A percentile compares a stretch with the other conserved stretches of the same genome.
Conservation (phyloP, 2,888 invertebrate species). For the Odontomyia ornata region DNA sequence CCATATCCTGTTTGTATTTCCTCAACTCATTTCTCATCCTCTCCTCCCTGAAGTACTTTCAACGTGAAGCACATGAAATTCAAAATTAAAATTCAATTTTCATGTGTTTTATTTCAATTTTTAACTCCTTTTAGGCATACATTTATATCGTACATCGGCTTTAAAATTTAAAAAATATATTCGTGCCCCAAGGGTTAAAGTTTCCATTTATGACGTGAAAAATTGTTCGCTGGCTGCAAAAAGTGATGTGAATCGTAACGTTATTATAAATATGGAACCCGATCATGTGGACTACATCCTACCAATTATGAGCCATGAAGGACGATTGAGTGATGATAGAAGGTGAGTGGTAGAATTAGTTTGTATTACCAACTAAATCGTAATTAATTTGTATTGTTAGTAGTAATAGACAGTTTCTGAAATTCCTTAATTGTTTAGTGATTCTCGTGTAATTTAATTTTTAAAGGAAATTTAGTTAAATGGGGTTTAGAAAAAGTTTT, state of each 20-base stretch:
- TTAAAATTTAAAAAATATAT: constrained; percentile 46
- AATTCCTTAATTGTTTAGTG: no score
- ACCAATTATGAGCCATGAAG: constrained; percentile 46
- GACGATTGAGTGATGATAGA: constrained; percentile 29
- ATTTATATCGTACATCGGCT: constrained; percentile 34
- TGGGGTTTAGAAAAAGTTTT: no score
- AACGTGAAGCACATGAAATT: no score
- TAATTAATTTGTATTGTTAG: no score
- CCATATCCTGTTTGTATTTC: neutral
- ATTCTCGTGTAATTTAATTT: no score
- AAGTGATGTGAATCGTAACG: constrained; percentile 37
- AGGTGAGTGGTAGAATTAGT: constrained; percentile 21
- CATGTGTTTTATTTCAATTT: neutral
- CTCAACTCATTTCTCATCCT: no score
- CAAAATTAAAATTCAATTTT: neutral
- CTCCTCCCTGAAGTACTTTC: no score
- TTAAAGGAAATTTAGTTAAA: no score
- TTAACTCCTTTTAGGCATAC: constrained; percentile 32
- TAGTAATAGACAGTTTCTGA: no score
- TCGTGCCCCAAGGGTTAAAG: constrained; percentile 28
- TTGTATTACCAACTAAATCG: neutral
- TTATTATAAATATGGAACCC: constrained; percentile 46
- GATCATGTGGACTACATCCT: constrained; percentile 43
- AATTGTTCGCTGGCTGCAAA: constrained; percentile 33
- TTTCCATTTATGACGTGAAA: constrained; percentile 43